Evolutionary conservation across 2,797 vertebrate species (phyloP).

Genomic region (Carcharodon carcharias): DNA sequence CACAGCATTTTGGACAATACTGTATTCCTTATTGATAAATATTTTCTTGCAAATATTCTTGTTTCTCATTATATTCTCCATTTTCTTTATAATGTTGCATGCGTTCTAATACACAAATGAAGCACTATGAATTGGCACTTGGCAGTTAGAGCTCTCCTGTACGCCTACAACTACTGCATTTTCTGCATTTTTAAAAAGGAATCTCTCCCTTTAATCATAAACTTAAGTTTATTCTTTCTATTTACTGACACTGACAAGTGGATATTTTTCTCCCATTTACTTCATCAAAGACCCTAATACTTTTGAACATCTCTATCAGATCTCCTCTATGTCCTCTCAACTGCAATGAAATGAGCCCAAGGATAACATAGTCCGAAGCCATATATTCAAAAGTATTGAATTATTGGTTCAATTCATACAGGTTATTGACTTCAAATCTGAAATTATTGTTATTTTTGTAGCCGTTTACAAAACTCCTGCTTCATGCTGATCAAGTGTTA

Average conservation of each 20-base stretch:
- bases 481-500: not conserved
- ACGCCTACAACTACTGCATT: not conserved
- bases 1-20: no score
- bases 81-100: not conserved
- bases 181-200: not conserved
- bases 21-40: slow-evolving; percentile 19
- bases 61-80: no score
- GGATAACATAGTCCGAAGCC: not conserved
- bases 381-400: not conserved
- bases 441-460: not conserved
- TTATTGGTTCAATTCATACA: not conserved
- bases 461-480: not conserved
- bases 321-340: not conserved
- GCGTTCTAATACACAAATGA: not conserved
- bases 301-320: not conserved
- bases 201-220: no score
- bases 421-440: not conserved
- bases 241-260: not conserved
- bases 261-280: not conserved
- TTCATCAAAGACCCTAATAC: not conserved
- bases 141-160: not conserved
- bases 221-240: not conserved
- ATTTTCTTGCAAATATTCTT: slow-evolving; percentile 9
- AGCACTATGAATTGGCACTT: not conserved
- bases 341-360: not conserved